Evolutionary conservation across 2,113 vertebrate species (phyloP).

Genomic region (Cynoglossus semilaevis): DNA sequence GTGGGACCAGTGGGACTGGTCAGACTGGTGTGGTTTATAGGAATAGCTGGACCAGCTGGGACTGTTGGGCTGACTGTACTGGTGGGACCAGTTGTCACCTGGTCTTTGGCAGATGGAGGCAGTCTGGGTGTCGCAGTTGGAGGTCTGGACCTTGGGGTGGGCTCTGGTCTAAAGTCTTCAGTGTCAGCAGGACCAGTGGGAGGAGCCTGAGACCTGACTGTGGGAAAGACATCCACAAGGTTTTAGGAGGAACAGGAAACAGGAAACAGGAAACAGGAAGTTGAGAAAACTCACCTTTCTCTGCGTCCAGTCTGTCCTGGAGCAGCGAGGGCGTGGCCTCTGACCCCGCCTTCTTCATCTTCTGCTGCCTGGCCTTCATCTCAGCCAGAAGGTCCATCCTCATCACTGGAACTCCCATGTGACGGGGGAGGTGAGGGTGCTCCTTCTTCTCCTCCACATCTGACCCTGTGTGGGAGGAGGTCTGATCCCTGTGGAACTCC

Average conservation of each 20-base stretch:
- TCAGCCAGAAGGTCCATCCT: constrained; percentile 88
- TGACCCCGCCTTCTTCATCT: constrained; percentile 81
- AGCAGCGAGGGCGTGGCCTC: constrained; percentile 11
- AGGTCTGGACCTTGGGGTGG: constrained; percentile 70
- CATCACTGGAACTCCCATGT: constrained; percentile 74
- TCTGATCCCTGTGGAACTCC: constrained; percentile 33
- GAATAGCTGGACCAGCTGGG: constrained; percentile 69
- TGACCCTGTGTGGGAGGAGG: not conserved
- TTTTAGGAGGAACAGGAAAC: too few species aligned
- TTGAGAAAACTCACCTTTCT: constrained; percentile 72
- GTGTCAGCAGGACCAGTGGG: constrained; percentile 26
- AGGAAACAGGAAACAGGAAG: too few species aligned
- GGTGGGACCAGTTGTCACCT: constrained; percentile 71
- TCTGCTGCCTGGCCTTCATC: constrained; percentile 94
- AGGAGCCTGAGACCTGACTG: too few species aligned
- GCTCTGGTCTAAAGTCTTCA: constrained; percentile 78
- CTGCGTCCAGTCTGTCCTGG: constrained; percentile 71
- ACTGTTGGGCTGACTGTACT: constrained; percentile 73
- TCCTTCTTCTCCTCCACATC: constrained; percentile 70
- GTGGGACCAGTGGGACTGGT: constrained; percentile 69
- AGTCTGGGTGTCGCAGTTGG: constrained; percentile 74
- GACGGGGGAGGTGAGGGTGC: constrained; percentile 70
- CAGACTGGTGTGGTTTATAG: constrained; percentile 57
- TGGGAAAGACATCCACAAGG: too few species aligned
- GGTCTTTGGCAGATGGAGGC: constrained; percentile 71